Evolutionary conservation across 2,888 invertebrate genomes (phyloP).

Genomic region (Volucella inanis): DNA sequence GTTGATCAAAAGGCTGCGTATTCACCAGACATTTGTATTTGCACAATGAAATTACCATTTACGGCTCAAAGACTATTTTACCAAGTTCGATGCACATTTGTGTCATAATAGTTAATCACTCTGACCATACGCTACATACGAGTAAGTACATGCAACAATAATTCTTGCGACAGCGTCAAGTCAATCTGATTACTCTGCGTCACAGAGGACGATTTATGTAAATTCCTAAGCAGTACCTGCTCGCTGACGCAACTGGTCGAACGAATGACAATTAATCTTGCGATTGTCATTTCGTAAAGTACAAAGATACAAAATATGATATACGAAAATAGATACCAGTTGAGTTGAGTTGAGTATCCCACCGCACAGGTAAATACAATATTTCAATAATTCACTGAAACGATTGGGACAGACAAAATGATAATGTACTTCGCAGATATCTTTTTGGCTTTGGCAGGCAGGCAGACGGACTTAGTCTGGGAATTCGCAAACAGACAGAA

Average conservation of each 20-base stretch:
- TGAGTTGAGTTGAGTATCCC: no score
- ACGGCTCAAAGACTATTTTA: neutral
- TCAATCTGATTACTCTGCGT: constrained; percentile 10
- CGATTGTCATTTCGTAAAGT: constrained; percentile 18
- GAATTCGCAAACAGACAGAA: constrained; percentile 33
- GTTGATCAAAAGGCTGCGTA: neutral
- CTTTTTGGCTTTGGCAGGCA: no score
- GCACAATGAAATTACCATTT: constrained; percentile 17
- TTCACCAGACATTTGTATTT: neutral
- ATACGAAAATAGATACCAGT: neutral
- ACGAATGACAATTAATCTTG: constrained; percentile 27
- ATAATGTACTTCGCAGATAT: neutral
- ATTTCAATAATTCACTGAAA: no score
- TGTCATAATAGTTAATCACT: constrained; percentile 36
- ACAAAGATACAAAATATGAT: neutral
- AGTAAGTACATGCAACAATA: constrained; percentile 33
- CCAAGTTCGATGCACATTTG: constrained; percentile 35
- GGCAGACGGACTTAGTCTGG: constrained; percentile 12
- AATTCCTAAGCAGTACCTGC: constrained; percentile 27
- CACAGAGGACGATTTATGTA: constrained; percentile 51
- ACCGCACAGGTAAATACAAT: no score
- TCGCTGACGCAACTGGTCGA: neutral
- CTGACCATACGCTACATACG: constrained; percentile 49
- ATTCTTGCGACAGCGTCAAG: constrained; percentile 32
- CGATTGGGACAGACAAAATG: no score